phyloP scores from a whole-genome alignment of 2,888 invertebrate genomes.

The Trichopria drosophilae region DNA sequence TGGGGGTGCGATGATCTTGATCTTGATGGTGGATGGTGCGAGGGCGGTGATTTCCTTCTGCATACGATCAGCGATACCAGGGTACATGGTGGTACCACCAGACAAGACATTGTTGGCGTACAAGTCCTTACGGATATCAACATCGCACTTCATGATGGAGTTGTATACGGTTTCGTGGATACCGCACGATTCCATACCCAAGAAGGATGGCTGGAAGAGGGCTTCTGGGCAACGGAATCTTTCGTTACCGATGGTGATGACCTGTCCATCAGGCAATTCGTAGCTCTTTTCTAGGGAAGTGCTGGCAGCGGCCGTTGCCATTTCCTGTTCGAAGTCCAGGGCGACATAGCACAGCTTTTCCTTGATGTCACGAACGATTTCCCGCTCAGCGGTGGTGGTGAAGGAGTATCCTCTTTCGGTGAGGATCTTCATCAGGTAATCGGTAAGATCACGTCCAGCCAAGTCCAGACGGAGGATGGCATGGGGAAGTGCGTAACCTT shows the following conservation, averaged over 20 bases:
- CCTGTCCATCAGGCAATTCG: conserved; percentile 85
- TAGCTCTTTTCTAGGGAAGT: conserved; percentile 90
- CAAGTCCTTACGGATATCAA: conserved; percentile 89
- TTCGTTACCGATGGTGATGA: conserved; percentile 86
- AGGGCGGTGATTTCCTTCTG: conserved; percentile 95
- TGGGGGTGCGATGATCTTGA: conserved; percentile 94
- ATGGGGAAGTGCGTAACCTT: conserved; percentile 87
- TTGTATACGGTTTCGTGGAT: conserved; percentile 91
- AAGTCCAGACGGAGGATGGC: conserved; percentile 96
- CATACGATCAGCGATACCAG: conserved; percentile 95
- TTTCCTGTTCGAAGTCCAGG: conserved; percentile 92
- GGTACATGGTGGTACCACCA: conserved; percentile 96
- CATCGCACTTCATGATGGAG: conserved; percentile 94
- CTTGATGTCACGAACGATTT: conserved; percentile 93
- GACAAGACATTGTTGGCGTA: conserved; percentile 90
- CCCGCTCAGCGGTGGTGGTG: conserved; percentile 94
- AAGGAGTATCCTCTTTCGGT: conserved; percentile 93
- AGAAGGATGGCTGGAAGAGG: conserved; percentile 87
- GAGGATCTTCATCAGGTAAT: conserved; percentile 96
- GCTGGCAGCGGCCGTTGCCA: conserved; percentile 89
- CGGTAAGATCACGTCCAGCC: conserved; percentile 94
- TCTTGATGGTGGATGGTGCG: conserved; percentile 91
- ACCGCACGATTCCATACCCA: conserved; percentile 88
- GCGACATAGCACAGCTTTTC: conserved; percentile 92
- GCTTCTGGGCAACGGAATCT: conserved; percentile 88